Evolutionary conservation across 2,888 invertebrate genomes (phyloP), one percentile per base, ranked within the genome.

Genomic region (Eristalinus aeneus): DNA sequence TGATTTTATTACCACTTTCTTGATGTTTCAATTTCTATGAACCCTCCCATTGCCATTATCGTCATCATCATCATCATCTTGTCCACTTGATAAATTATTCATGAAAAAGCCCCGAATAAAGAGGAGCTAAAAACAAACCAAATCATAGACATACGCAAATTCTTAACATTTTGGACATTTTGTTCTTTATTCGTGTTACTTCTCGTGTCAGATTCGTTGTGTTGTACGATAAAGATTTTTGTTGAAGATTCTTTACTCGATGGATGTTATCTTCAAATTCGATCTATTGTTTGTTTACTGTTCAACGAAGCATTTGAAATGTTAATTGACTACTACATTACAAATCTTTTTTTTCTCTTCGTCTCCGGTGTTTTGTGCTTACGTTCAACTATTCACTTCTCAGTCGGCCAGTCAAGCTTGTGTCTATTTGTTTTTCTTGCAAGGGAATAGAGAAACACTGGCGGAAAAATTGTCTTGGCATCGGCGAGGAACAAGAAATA

Each of bases 291-390:
- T 77, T 77, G 69, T 77, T 71, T 77, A 77, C 71, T 77, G 77
- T 71, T 77, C 69, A 77, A 56, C 64, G 77, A 77, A 58, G 64
- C 69, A 77, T 77, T 77, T 77, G 77, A 77, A 71, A 77, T 77
- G 54, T 77, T 77, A 77, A 77, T 71, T 71, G 77, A 77, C 63
- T 77, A 54, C 68, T 68, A 75, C 65, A 75, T 75, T 60, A 39
- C 74, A 20, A 63, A 16, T 46, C 63, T 71, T 16, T 12, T 4
- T 39, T 12, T n/a, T 46, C 27, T 27, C 27, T 27, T 27, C 2
- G 27, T 27, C 27, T 27, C 27, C 27, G 27, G 4, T 46, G n/a
- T 2, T 39, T 39, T 46, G 39, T 53, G 36, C 64, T 64, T 74
- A 39, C 67, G 60, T 67, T 56, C 23, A 36, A 46, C 68, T 76